Evolutionary conservation across 2,888 invertebrate species (phyloP).

Genomic region (Drosophila melanosoma): DNA sequence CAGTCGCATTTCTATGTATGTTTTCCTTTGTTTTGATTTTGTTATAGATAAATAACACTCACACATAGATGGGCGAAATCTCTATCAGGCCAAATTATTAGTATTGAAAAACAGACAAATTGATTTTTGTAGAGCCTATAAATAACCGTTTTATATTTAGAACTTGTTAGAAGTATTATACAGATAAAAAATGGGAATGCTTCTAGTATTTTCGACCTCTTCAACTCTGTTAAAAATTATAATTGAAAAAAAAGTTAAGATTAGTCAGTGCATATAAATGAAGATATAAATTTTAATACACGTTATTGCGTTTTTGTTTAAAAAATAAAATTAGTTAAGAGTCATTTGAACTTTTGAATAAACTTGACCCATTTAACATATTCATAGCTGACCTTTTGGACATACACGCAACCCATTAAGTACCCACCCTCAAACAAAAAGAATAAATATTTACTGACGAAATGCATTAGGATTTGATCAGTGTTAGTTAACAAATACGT

Average conservation of each 20-base stretch:
- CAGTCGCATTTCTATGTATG: too few species aligned
- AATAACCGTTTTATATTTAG: background rate
- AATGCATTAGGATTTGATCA: conserved; percentile 10
- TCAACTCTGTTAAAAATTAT: background rate
- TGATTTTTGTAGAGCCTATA: background rate
- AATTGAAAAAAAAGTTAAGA: background rate
- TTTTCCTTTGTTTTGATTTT: conserved; percentile 2
- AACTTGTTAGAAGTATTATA: background rate
- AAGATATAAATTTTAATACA: background rate
- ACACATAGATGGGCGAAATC: background rate
- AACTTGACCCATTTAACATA: conserved; percentile 33
- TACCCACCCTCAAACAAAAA: background rate
- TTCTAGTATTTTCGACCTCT: background rate
- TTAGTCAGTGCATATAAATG: background rate
- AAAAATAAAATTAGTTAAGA: background rate
- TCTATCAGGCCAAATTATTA: background rate
- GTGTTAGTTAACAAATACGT: background rate
- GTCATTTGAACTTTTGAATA: background rate
- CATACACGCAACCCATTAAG: conserved; percentile 25
- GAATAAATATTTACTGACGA: background rate
- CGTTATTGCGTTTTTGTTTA: background rate
- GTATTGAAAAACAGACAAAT: background rate
- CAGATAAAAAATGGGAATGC: background rate
- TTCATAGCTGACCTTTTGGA: conserved; percentile 50
- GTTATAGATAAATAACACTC: background rate